Evolutionary conservation across 2,113 vertebrate species (phyloP).

Genomic region (Coptodon rendalli): DNA sequence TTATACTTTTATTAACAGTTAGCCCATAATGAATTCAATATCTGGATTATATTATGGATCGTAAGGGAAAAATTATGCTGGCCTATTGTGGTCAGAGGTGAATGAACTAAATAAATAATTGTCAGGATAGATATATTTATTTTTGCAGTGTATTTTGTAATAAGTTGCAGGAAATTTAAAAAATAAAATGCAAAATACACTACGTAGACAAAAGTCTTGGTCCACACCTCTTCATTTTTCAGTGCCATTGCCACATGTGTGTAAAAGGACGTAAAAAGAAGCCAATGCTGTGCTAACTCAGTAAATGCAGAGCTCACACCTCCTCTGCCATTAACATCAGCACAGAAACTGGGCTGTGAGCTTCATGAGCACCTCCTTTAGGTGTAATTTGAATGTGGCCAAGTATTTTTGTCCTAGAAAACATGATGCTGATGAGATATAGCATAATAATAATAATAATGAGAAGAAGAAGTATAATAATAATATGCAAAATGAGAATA

Average conservation of each 20-base stretch:
- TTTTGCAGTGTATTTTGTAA: not conserved
- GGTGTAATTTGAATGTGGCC: not conserved
- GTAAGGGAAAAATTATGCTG: not conserved
- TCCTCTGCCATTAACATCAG: not conserved
- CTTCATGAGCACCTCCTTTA: not conserved
- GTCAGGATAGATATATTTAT: not conserved
- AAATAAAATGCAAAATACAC: not conserved
- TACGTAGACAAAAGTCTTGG: not conserved
- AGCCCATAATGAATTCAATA: not conserved
- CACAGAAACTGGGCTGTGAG: not conserved
- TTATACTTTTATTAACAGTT: not conserved
- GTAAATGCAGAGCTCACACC: not conserved
- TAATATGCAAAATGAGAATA: not conserved
- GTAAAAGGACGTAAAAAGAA: not conserved
- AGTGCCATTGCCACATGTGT: not conserved
- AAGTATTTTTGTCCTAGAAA: not conserved
- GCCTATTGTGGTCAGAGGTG: not conserved
- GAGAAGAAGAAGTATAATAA: not conserved
- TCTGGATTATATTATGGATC: not conserved
- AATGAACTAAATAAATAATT: not conserved
- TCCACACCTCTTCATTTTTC: not conserved
- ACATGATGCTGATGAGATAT: not conserved
- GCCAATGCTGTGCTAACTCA: not conserved
- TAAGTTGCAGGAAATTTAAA: not conserved
- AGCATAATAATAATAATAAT: fast-evolving